A percentile compares a stretch with the other conserved stretches of the same genome.
These are phyloP conservation scores for Urechis unicinctus DNA, from an alignment of 2,888 invertebrate species.

Conservation along the genomic window DNA sequence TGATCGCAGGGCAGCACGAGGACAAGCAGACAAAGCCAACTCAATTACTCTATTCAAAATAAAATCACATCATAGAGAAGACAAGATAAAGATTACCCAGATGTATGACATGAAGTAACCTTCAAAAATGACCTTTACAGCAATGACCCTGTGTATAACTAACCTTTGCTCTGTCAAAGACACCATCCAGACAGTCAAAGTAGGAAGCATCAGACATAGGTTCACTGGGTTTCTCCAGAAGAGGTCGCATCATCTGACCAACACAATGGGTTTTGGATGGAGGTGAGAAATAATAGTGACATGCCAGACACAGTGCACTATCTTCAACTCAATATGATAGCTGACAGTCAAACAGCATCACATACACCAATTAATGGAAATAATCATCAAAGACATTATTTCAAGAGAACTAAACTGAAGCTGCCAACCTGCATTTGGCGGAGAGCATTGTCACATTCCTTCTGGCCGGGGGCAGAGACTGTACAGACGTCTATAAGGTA, in stretches of 20 bases:
- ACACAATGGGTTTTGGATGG: no score
- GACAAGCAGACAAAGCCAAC: no score
- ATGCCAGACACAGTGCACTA: neutral
- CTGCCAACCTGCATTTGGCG: conserved; percentile 68
- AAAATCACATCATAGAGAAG: neutral
- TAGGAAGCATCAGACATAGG: conserved; percentile 83
- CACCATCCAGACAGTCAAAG: conserved; percentile 86
- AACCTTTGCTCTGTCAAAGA: conserved; percentile 47
- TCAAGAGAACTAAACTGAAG: no score
- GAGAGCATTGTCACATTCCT: conserved; percentile 92
- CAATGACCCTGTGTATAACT: neutral
- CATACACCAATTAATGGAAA: no score
- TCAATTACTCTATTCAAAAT: neutral
- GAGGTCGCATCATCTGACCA: conserved; percentile 68
- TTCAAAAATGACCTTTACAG: neutral
- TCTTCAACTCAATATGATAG: neutral
- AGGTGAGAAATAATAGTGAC: neutral
- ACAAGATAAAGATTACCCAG: neutral
- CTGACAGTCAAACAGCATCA: neutral
- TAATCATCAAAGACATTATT: no score
- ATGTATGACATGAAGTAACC: neutral
- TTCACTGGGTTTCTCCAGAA: conserved; percentile 78
- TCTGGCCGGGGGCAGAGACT: conserved; percentile 87
- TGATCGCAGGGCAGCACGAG: no score
- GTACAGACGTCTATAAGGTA: conserved; percentile 75